phyloP scores from a whole-genome alignment of 2,113 vertebrate genomes.

The Mesocricetus auratus region DNA sequence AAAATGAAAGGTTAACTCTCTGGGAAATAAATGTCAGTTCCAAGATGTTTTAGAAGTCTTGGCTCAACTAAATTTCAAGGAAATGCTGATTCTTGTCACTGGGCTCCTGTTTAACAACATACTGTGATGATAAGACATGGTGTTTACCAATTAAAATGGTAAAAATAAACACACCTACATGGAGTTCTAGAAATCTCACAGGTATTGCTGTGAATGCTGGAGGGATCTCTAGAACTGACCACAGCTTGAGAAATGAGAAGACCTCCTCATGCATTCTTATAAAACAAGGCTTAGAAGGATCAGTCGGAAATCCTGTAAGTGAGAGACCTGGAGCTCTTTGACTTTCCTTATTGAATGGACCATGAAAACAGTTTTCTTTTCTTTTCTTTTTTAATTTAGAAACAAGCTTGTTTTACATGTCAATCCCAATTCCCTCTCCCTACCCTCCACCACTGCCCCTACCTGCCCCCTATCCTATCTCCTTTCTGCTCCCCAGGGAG shows the following conservation, averaged over 20 bases:
- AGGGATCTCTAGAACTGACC: neutral
- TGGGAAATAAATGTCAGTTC: neutral
- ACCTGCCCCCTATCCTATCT: too few relatives aligned
- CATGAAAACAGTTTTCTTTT: neutral
- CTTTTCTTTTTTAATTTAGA: too few relatives aligned
- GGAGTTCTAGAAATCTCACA: neutral
- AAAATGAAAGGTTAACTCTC: neutral
- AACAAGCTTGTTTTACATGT: too few relatives aligned
- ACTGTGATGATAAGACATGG: neutral
- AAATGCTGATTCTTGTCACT: neutral
- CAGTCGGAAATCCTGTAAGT: neutral
- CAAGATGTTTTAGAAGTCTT: conserved; percentile 42
- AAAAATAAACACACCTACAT: neutral
- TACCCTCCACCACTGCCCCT: too few relatives aligned
- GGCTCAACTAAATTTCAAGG: neutral
- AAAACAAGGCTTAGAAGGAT: neutral
- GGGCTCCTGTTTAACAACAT: neutral
- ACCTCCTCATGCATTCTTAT: neutral
- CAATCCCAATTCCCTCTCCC: too few relatives aligned
- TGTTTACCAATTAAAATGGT: neutral
- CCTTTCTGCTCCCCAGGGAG: too few relatives aligned
- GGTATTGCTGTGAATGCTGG: neutral
- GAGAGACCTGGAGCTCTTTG: neutral
- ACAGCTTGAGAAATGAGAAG: neutral
- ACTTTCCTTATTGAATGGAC: neutral